Evolutionary conservation across 92 coral and sea anemone genomes (phyloP), one percentile per base, ranked within the genome.

Genomic region (Zoanthus gigantus): DNA sequence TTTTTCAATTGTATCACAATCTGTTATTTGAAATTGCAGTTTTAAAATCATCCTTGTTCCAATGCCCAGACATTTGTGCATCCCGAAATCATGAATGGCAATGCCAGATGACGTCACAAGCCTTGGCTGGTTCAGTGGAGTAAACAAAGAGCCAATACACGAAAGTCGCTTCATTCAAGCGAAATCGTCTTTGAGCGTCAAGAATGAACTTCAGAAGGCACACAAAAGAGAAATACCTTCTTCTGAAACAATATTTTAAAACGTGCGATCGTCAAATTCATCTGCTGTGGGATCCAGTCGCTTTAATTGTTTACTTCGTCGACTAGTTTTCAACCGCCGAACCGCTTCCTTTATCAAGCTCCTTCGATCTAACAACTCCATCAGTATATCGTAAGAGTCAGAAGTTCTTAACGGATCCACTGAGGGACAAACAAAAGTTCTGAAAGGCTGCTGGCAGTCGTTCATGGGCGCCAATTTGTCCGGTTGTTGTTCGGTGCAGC

Each of bases 321-420:
- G 57, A 72, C 82, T 89, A 32, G 91, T 75, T 71, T 91, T 91
- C 89, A 95, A 29, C 53, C 95, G 84, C 53, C 94, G 92, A 48
- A 95, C 98, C 3, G 98, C 98, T 78, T 95, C 98, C 58, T 95
- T 95, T 77, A 95, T 95, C 77, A 95, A 81, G 83, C 74, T 95
- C 9, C 98, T 94, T 76, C 92, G 94, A 42, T 92, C 96, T 34
- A 95, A 46, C 7, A 95, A 92, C 76, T 95, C 98, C 90, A 95
- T 79, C 0, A 95, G 85, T 32, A 86, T 73, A 73, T 86, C 94
- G 81, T 93, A 95, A 7, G 98, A 95, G 44, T 93, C 90, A 85
- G 98, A 89, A 54, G 94, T 91, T 89, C 94, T 93, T 60, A 95
- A 88, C 7, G 98, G 94, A 81, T 95, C 98, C 69, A 94, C 93